A percentile compares a stretch with the other conserved stretches of the same genome.
Conservation (phyloP, 2,113 vertebrate species). For the Triplophysa dalaica region DNA sequence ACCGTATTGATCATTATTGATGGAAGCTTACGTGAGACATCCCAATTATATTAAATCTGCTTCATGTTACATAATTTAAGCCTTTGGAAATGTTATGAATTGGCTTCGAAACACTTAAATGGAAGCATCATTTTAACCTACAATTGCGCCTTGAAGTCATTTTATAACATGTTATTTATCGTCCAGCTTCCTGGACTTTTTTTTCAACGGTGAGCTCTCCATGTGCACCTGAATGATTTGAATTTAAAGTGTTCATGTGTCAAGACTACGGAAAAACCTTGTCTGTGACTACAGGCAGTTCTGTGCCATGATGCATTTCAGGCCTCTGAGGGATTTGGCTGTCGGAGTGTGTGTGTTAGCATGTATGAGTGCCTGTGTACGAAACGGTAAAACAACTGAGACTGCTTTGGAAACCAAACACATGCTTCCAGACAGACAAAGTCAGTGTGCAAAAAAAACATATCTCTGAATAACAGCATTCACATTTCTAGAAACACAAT, state of each 20-base stretch:
- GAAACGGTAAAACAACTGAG: constrained; percentile 4
- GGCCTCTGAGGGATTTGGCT: constrained; percentile 21
- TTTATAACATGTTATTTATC: background rate
- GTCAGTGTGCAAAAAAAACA: background rate
- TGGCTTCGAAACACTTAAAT: no score
- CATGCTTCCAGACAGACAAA: constrained; percentile 11
- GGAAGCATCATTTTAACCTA: no score
- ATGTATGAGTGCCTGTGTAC: background rate
- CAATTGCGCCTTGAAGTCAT: no score
- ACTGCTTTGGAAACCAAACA: constrained; percentile 17
- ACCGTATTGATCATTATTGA: background rate
- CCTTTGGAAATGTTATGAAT: no score
- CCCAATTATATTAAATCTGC: background rate
- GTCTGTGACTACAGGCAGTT: background rate
- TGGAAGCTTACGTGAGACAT: background rate
- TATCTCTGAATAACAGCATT: background rate
- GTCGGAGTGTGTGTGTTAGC: background rate
- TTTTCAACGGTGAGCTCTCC: background rate
- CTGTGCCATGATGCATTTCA: constrained; percentile 8
- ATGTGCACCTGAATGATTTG: background rate
- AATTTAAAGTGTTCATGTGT: background rate
- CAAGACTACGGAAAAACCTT: background rate
- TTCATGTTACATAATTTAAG: background rate
- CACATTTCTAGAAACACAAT: background rate
- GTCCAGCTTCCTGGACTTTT: background rate